Evolutionary conservation across 2,113 vertebrate species (phyloP), one percentile per base, ranked within the genome.

Genomic region (Urocitellus parryii): DNA sequence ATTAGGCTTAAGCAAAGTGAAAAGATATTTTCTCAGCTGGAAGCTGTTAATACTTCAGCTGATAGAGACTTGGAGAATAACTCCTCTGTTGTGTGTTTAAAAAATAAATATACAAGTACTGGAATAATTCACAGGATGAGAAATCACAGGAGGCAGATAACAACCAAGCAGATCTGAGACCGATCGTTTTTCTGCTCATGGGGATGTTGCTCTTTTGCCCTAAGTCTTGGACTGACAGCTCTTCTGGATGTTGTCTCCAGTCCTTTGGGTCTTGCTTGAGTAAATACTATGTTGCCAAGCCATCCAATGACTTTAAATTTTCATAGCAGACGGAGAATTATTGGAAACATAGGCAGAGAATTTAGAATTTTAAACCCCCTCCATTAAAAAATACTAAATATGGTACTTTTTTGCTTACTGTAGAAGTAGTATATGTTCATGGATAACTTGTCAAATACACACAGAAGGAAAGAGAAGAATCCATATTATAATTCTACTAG

Each of bases 1-100:
- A 98, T 97, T 95, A 98, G 90, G 94, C 98, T 97, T 97, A 98
- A 98, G 97, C 1, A 81, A 97, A 98, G 96, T 96, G 96, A 97
- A 98, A 98, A 97, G 89, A 82, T 96, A 96, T 97, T 98, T 98
- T 98, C 98, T 98, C 98, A 97, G 97, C 97, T 98, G 98, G 97
- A 98, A 94, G 95, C 97, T 97, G 97, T 96, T 97, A 98, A 88
- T 83, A 86, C 97, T 98, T 98, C 81, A 68, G 89, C 96, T 98
- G 97, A 97, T 97, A 95, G 78, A 97, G 91, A 97, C 87, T 96
- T 96, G 97, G 89, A 98, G 90, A 96, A 95, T 92, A 97, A 97
- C 67, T 96, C 95, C 78, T 96, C 94, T 98, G 91, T 93, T 97
- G 90, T 51, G 32, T 96, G 87, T 90, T 97, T 94, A 95, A 97